phyloP scores from a whole-genome alignment of 2,113 vertebrate species.

The Rostratula benghalensis region DNA sequence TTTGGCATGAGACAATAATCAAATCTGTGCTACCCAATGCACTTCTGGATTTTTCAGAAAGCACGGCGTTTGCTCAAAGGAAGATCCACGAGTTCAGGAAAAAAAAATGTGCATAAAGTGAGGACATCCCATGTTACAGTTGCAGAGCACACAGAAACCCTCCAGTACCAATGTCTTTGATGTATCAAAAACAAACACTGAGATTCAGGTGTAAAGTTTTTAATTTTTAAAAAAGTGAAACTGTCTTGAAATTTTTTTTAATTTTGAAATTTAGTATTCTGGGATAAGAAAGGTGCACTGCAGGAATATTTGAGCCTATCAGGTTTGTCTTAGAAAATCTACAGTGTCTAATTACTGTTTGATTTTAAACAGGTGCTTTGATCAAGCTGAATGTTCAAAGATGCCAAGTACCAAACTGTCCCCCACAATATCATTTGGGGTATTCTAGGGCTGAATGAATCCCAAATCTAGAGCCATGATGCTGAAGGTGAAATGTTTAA shows the following conservation, averaged over 20 bases:
- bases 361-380: not conserved
- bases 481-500: not conserved
- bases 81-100: not conserved
- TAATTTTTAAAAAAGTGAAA: not conserved
- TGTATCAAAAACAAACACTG: not conserved
- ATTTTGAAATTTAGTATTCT: not conserved
- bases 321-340: not conserved
- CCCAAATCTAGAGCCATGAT: not conserved
- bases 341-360: not conserved
- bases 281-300: not conserved
- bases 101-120: not conserved
- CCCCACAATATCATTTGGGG: not conserved
- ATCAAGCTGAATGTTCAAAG: not conserved
- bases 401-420: not conserved
- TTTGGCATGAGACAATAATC: not conserved
- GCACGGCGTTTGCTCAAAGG: not conserved
- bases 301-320: not conserved
- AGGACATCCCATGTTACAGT: not conserved
- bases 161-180: not conserved
- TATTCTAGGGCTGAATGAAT: not conserved
- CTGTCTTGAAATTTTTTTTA: not conserved
- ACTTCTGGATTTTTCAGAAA: not conserved
- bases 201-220: not conserved
- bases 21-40: not conserved
- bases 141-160: not conserved